Evolutionary conservation across 2,797 vertebrate genomes (phyloP), one percentile per base, ranked within the genome.

Genomic region (Tragopan temminckii): DNA sequence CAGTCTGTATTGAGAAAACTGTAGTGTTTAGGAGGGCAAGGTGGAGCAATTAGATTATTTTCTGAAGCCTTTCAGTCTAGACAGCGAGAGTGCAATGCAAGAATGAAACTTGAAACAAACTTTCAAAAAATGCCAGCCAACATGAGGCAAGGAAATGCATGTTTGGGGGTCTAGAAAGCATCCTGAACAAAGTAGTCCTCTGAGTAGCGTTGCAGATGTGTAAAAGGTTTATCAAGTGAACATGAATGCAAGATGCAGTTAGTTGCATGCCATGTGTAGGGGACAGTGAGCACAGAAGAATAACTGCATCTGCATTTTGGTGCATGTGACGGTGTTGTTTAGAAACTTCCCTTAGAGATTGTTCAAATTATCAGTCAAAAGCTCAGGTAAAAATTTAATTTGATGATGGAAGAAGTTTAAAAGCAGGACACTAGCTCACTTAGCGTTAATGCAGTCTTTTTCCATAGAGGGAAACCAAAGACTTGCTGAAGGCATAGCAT

Each of bases 391-490:
- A 86, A 55, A 79, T 92, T 62, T 70, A 82, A 85, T 77, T 76
- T 92, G 81, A 40, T 86, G 87, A 25, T 78, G 64, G 85, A 78
- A 95, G 95, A 92, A 93, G 23, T 85, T 87, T 95, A 85, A 93
- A 96, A 78, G 13, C 78, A 55, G 71, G 86, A 84, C 21, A 58
- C 35, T 59, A 48, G 55, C 74, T 96, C 69, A 20, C 25, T 79
- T 75, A 69, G 71, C 11, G 5, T 87, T 96, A 96, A 71, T 92
- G 83, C 5, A 71, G 53, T 76, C 85, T 80, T 93, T 90, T 79
- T 75, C 76, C 66, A 18, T 55, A 68, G 68, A 96, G 70, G 70
- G 89, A 96, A 97, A 85, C 90, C 76, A 93, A 91, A 95, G 91
- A 81, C 76, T 89, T 81, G 59, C 76, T 96, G 62, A 94, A 96